phyloP scores from a whole-genome alignment of 2,797 vertebrate genomes.

The Gallinago stenura region DNA sequence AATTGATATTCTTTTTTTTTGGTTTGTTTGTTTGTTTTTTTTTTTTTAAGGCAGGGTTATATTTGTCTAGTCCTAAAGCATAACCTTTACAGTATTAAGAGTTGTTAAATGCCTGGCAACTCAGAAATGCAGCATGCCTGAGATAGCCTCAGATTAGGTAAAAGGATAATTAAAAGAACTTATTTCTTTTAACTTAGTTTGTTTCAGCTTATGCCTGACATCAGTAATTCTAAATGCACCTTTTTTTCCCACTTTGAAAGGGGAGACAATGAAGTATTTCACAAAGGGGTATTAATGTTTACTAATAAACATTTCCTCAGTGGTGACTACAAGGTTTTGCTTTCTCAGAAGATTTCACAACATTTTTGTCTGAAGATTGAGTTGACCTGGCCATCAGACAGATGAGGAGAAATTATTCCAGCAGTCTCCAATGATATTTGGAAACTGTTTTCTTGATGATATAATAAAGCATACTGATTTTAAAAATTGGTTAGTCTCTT shows the following conservation, averaged over 20 bases:
- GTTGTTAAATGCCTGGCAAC: not conserved
- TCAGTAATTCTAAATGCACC: not conserved
- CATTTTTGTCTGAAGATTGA: not conserved
- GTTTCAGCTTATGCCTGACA: not conserved
- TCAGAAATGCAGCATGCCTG: not conserved
- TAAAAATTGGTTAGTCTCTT: not conserved
- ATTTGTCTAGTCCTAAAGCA: constrained; percentile 1
- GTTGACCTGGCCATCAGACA: not conserved
- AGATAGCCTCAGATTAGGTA: not conserved
- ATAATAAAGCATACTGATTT: not conserved
- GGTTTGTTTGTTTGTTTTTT: not conserved
- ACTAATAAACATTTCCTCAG: not conserved
- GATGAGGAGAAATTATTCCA: not conserved
- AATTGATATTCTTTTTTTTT: constrained; percentile 40
- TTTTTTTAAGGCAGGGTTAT: not conserved
- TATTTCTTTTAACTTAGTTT: not conserved
- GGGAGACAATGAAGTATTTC: not conserved
- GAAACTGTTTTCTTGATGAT: not conserved
- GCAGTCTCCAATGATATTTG: not conserved
- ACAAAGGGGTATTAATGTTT: not conserved
- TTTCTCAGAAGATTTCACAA: not conserved
- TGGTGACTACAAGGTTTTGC: not conserved
- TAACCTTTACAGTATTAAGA: not conserved
- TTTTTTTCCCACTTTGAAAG: not conserved
- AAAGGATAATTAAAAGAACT: not conserved